Base-by-base conservation (phyloP, 2,888 invertebrate species). In the Axea sp. region DNA sequence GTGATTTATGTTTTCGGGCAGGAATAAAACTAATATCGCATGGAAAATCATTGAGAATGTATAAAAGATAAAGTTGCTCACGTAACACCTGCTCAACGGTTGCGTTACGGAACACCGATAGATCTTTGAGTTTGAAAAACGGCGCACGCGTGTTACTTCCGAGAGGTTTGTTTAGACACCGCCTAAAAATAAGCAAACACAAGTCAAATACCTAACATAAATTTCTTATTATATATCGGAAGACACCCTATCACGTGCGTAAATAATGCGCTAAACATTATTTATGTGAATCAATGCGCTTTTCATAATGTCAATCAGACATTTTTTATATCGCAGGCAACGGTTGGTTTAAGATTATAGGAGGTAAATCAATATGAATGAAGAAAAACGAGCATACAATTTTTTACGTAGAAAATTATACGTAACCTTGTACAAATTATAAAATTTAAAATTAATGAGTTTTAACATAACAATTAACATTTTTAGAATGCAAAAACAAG, bases 121-220 rank as follows among this genome's bases (percentile, higher is more conserved):
- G 35, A 39, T 51, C 64, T 53, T 65, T 14, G 26, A 47, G 1
- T 49, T 51, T 65, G 67, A 67, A 60, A 73, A 67, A 55, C 53
- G 51, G 45, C 47, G 39, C 53, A 51, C 57, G 64, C 57, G 57
- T 57, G 53, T 72, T 43, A 41, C 57, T 57, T 57, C 64, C 62
- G 41, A 49, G 57, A 57, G 51, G 64, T 72, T 72, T 72, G 64
- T 72, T 71, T 71, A 33, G 59, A 64, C 43, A 59, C 28, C 43
- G 49, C 9, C 59, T 59, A 72, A 72, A 71, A 71, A 71, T 71
- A 71, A 64, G 71, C 64, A 71, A 64, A 64, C 64, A 71, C 55
- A 14, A 64, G 49, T 71, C 55, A 62, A 62, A 62, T 12, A 47
- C 11, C 22, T 33, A 37, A 49, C 64, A 71, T 71, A 64, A 71